A percentile compares a stretch with the other conserved stretches of the same genome.
phyloP scores from a whole-genome alignment of 2,113 vertebrate genomes.

The Notechis scutatus region DNA sequence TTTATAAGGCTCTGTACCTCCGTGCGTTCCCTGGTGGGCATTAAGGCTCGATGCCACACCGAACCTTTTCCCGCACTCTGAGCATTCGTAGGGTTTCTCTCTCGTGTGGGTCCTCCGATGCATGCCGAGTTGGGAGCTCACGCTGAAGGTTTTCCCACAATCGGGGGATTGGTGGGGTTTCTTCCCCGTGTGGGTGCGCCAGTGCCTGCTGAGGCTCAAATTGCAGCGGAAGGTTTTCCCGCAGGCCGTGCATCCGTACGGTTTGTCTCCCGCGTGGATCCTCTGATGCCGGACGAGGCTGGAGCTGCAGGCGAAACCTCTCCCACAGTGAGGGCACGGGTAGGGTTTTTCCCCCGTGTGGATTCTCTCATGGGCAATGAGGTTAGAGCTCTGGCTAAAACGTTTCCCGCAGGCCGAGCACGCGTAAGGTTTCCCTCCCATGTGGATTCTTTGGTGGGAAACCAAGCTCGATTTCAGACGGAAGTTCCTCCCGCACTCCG shows the following conservation, averaged over 20 bases:
- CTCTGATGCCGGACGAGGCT: background rate
- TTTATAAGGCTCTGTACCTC: background rate
- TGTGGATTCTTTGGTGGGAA: background rate
- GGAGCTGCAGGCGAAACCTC: background rate
- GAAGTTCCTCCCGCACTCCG: background rate
- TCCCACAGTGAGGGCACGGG: background rate
- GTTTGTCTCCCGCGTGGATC: background rate
- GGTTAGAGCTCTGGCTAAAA: constrained; percentile 19
- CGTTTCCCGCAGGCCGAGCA: background rate
- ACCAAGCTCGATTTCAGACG: background rate
- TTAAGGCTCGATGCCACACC: background rate
- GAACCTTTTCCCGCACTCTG: background rate
- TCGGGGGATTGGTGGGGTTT: background rate
- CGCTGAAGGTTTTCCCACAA: background rate
- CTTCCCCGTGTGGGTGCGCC: background rate
- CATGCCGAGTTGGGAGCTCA: background rate
- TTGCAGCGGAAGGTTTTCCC: constrained; percentile 8
- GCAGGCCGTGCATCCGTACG: background rate
- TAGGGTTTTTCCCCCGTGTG: constrained; percentile 7
- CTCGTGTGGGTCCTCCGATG: background rate
- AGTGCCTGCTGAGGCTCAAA: background rate
- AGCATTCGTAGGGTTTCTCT: background rate
- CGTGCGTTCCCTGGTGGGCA: background rate
- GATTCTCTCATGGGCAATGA: background rate
- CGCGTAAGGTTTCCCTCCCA: background rate